These are phyloP conservation scores for Ceryle rudis DNA, from an alignment of 2,797 vertebrate genomes.

Conservation along the genomic window DNA sequence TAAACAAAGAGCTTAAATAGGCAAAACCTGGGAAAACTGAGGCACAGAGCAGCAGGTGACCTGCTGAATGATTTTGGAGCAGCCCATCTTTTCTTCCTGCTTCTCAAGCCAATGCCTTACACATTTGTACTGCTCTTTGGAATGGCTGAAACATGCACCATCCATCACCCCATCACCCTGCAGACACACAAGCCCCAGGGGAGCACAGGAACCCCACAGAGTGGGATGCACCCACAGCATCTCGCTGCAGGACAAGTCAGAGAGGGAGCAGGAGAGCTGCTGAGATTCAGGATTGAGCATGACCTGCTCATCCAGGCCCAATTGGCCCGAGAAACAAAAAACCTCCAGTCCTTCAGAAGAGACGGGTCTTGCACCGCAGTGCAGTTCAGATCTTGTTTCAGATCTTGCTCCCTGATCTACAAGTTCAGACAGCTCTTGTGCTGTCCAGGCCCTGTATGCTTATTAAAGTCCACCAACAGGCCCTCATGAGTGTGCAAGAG, in stretches of 20 bases:
- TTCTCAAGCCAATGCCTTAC: not conserved
- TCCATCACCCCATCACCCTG: not conserved
- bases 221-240: fast-evolving
- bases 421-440: not conserved
- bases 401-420: not conserved
- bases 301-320: not conserved
- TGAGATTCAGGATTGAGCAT: not conserved
- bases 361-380: not conserved
- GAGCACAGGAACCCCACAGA: fast-evolving
- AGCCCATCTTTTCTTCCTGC: not conserved
- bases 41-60: not conserved
- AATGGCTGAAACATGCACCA: fast-evolving
- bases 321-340: not conserved
- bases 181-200: not conserved
- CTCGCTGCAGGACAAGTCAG: fast-evolving
- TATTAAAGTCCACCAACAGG: not conserved
- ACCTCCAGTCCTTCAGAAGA: not conserved
- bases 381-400: not conserved
- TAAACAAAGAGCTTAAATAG: not conserved
- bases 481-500: not conserved
- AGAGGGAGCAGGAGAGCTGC: not conserved
- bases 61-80: not conserved
- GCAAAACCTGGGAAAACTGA: not conserved
- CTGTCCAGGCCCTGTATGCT: not conserved
- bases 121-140: not conserved